Percentiles rank a stretch among this genome's conserved stretches.
phyloP scores from a whole-genome alignment of 2,113 vertebrate genomes.

The Otus sunia region DNA sequence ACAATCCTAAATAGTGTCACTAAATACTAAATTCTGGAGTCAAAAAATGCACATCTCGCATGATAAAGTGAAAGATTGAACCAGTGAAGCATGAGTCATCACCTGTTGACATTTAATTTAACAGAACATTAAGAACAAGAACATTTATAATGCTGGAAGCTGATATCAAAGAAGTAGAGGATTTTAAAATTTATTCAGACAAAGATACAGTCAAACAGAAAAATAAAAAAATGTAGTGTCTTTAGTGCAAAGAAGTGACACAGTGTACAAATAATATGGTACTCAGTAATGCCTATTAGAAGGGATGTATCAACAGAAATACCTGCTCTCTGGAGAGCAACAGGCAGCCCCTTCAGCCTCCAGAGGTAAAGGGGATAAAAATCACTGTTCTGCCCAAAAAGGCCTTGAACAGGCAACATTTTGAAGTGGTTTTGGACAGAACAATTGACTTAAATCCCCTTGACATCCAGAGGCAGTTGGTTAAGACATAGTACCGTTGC shows the following conservation, averaged over 20 bases:
- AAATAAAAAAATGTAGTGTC: not conserved
- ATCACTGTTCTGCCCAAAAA: not conserved
- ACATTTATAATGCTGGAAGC: not conserved
- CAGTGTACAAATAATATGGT: not conserved
- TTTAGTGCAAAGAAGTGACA: not conserved
- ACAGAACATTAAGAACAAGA: not conserved
- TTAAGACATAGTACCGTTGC: not conserved
- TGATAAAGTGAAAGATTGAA: not conserved
- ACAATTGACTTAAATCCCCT: not conserved
- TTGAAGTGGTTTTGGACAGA: not conserved
- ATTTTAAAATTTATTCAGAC: not conserved
- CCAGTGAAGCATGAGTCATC: not conserved
- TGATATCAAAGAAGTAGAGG: not conserved
- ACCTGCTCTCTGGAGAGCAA: not conserved
- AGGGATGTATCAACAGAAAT: not conserved
- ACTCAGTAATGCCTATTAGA: not conserved
- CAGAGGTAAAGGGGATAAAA: not conserved
- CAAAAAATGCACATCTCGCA: not conserved
- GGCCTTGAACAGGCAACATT: not conserved
- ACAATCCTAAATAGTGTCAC: not conserved
- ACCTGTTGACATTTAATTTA: slow-evolving; percentile 3
- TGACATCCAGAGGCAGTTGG: not conserved
- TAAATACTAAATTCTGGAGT: not conserved
- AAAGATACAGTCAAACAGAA: not conserved
- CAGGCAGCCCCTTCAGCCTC: not conserved